Base-by-base conservation (phyloP, 2,888 invertebrate species). In the Atrina japonica region DNA sequence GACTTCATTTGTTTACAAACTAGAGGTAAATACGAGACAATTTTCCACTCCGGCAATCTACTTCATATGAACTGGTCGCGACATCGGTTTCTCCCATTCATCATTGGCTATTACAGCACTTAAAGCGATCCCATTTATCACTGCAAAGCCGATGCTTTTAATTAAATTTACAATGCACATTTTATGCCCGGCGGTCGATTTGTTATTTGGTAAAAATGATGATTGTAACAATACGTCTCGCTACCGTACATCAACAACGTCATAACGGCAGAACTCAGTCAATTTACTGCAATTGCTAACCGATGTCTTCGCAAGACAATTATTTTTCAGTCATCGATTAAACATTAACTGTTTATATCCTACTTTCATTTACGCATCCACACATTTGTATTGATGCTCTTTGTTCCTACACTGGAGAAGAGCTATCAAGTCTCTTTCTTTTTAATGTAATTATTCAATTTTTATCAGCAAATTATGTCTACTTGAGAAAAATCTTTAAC, bases 161-260 rank as follows among this genome's bases (percentile, higher is more conserved):
- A 61, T 61, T 61, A 61, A 61, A 61, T 61, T 61, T 61, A 61
- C 61, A 61, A 61, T 61, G 61, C 61, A 61, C 61, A 61, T 49
- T 61, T 43, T 47, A 45, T 30, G 43, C 43, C 61, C 61, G 49
- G 30, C 61, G 61, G 61, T 25, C 43, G 49, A 43, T 61, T 61
- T 61, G 59, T 43, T 61, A 49, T 61, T 61, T 27, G 61, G 49
- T 29, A 61, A 27, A 43, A 61, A 61, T 43, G 61, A 35, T 29
- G 21, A 35, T 27, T 18, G 61, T 30, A 29, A 47, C 56, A 56
- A 56, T 56, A 21, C 40, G 56, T 56, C 56, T 40, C 56, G 21
- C 35, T 56, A 35, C 35, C 25, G 25, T 35, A 23, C 14, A 25
- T 56, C 56, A 23, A 21, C 40, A 35, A 23, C 23, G 35, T 35